Evolutionary conservation across 1,140 invertebrate species (phyloP).

Genomic region (Sitobion miscanthi): DNA sequence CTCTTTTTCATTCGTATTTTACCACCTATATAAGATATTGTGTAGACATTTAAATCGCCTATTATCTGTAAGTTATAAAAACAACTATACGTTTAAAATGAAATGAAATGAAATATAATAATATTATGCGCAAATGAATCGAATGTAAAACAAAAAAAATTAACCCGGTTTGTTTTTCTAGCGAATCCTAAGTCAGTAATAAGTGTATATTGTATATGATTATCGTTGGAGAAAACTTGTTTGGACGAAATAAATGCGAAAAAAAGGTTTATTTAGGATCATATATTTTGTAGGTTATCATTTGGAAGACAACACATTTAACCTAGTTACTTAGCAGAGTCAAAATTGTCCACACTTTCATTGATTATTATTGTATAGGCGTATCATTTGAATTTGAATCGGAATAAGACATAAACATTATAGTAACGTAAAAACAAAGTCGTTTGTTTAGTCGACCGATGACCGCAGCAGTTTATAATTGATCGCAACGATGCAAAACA

Average conservation of each 20-base stretch:
- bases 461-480: neutral
- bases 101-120: neutral
- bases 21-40: neutral
- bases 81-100: neutral
- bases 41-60: neutral
- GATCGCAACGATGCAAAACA: neutral
- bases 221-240: neutral
- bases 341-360: neutral
- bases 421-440: no score
- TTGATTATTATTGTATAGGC: neutral
- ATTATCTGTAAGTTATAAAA: neutral
- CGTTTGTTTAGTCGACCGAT: neutral
- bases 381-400: neutral
- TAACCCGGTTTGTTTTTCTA: neutral
- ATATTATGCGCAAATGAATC: slow-evolving; percentile 4
- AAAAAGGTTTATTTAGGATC: neutral
- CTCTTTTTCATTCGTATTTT: neutral
- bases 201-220: neutral
- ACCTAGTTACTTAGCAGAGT: neutral
- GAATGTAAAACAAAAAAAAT: neutral
- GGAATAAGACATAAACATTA: neutral
- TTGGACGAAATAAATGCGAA: neutral
- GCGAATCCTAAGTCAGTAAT: neutral
- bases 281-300: neutral
- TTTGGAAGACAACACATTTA: neutral